Percentiles rank a stretch among this genome's conserved stretches.
Evolutionary conservation across 2,888 invertebrate genomes (phyloP).

Genomic region (Mycalesis mineus): DNA sequence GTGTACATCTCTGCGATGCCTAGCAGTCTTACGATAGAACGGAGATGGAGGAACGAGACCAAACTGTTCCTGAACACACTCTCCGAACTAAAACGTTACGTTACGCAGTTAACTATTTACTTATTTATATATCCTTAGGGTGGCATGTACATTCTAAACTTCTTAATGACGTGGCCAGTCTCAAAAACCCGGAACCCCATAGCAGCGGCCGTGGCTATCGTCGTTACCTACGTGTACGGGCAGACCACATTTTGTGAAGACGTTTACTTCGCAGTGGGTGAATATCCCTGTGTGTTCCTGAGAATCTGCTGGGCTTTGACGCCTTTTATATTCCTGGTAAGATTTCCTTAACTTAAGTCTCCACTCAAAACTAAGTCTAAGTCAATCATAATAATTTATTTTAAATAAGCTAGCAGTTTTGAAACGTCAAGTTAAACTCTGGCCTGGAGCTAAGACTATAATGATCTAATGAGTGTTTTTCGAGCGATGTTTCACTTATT

Average conservation of each 20-base stretch:
- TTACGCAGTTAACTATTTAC: background rate
- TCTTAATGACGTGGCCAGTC: constrained; percentile 60
- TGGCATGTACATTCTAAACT: constrained; percentile 58
- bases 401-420: too few relatives aligned
- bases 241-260: constrained; percentile 66
- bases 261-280: constrained; percentile 58
- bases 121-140: constrained; percentile 40
- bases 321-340: constrained; percentile 51
- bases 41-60: too few relatives aligned
- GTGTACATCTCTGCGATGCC: too few relatives aligned
- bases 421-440: too few relatives aligned
- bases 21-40: too few relatives aligned
- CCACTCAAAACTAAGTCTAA: too few relatives aligned
- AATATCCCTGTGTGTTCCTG: constrained; percentile 61
- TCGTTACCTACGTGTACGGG: constrained; percentile 58
- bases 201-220: constrained; percentile 40
- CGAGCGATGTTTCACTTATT: too few relatives aligned
- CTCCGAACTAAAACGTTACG: background rate
- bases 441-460: too few relatives aligned
- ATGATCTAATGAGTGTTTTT: too few relatives aligned
- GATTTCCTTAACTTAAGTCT: background rate
- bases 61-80: too few relatives aligned
- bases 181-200: constrained; percentile 48
- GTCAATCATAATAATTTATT: too few relatives aligned
- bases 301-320: constrained; percentile 62